Evolutionary conservation across 2,113 vertebrate genomes (phyloP).

Genomic region (Typhlomys cinereus): DNA sequence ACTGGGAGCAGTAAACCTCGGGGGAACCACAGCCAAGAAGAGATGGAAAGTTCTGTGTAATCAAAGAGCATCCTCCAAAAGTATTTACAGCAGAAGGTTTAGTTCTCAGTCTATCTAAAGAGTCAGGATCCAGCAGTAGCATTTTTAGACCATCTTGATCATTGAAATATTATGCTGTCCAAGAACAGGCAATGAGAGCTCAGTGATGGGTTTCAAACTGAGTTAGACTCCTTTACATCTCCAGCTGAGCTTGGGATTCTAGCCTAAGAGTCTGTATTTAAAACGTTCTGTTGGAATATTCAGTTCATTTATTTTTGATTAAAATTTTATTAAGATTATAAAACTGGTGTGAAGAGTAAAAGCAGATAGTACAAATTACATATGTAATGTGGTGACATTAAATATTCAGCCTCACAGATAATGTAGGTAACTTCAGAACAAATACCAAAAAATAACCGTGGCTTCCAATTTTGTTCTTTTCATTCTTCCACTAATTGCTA

Average conservation of each 20-base stretch:
- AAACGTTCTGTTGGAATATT: slow-evolving; percentile 61
- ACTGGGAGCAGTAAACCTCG: neutral
- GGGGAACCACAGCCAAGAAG: neutral
- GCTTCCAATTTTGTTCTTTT: slow-evolving; percentile 11
- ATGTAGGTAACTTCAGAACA: slow-evolving; percentile 32
- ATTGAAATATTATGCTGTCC: neutral
- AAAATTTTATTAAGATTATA: slow-evolving; percentile 75
- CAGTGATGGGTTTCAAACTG: neutral
- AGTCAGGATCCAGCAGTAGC: neutral
- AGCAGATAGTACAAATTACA: slow-evolving; percentile 56
- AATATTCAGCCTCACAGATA: slow-evolving; percentile 52
- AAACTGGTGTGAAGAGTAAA: slow-evolving; percentile 66
- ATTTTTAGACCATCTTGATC: neutral
- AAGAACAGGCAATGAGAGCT: neutral
- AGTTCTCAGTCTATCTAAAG: neutral
- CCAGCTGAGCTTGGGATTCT: slow-evolving; percentile 38
- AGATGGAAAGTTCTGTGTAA: neutral
- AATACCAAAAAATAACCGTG: slow-evolving; percentile 7
- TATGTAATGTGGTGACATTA: slow-evolving; percentile 44
- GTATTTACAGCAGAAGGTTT: neutral
- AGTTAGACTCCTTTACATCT: slow-evolving; percentile 54
- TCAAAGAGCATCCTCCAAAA: neutral
- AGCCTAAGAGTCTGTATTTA: slow-evolving; percentile 14
- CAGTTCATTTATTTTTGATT: slow-evolving; percentile 79
- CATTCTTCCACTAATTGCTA: neutral